Conservation (phyloP, 1,140 invertebrate species). For the Hycleus cichorii region DNA sequence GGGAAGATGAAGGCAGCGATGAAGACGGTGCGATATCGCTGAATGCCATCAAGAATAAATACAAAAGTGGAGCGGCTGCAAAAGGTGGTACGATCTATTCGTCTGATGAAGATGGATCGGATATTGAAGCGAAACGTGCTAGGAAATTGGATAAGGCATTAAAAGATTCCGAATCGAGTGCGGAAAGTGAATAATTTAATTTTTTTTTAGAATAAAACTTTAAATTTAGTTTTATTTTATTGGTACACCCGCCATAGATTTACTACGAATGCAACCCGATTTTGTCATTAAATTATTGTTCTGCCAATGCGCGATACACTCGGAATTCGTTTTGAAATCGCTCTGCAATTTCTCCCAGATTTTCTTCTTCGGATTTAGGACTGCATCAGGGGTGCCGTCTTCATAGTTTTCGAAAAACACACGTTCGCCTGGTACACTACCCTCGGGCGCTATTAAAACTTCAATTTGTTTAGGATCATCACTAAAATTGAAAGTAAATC, state of each 20-base stretch:
- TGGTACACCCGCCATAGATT: slow-evolving; percentile 22
- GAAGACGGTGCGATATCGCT: slow-evolving; percentile 88
- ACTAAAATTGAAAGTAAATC: slow-evolving; percentile 3
- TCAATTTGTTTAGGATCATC: slow-evolving; percentile 75
- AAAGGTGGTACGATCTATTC: slow-evolving; percentile 74
- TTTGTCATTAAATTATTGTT: slow-evolving; percentile 66
- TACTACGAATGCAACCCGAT: slow-evolving; percentile 50
- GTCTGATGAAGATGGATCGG: slow-evolving; percentile 83
- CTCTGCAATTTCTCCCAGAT: slow-evolving; percentile 88
- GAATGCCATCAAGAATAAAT: slow-evolving; percentile 91
- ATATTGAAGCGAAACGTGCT: slow-evolving; percentile 69
- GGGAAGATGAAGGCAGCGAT: slow-evolving; percentile 80
- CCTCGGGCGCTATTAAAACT: slow-evolving; percentile 67
- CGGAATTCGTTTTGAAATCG: slow-evolving; percentile 72
- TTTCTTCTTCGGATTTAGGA: slow-evolving; percentile 97
- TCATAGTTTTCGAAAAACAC: slow-evolving; percentile 71
- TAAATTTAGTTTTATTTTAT: slow-evolving; percentile 23
- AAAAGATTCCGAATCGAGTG: slow-evolving; percentile 65
- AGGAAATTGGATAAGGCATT: slow-evolving; percentile 64
- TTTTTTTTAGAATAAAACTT: background rate
- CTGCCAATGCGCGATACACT: slow-evolving; percentile 74
- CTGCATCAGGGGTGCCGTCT: slow-evolving; percentile 68
- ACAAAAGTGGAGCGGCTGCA: slow-evolving; percentile 57
- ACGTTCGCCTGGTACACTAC: slow-evolving; percentile 68
- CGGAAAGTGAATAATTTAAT: slow-evolving; percentile 36